Evolutionary conservation across 2,888 invertebrate species (phyloP), one percentile per base, ranked within the genome.

Genomic region (Conchocele bisecta): DNA sequence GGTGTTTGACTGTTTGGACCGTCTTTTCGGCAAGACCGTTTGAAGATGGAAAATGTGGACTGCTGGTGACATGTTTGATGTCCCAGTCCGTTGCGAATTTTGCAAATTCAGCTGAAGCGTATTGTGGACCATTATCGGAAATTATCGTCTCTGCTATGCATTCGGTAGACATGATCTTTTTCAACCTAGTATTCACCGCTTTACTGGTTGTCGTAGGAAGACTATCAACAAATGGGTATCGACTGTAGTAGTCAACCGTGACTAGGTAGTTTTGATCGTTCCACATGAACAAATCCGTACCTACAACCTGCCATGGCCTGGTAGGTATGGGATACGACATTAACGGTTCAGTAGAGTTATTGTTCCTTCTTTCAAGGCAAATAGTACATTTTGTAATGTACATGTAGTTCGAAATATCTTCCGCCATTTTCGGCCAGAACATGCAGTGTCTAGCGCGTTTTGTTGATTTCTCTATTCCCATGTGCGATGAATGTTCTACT

Each of bases 351-450:
- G 73, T 74, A 3, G 35, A 20, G 22, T 79, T 73, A 13, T 68
- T 58, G 24, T 66, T 51, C 42, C 73, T 63, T 29, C 56, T 44
- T 17, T 56, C 42, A 9, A 70, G 22, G 51, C 76, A 76, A 20
- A 59, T 31, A 4, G 53, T 24, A 48, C 75, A 80, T 17, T 58
- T 44, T n/a, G n/a, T n/a, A n/a, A n/a, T n/a, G 0, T 58, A 51
- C 11, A 81, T 64, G 11, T 70, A 46, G 4, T 77, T 48, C 3
- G 51, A 50, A n/a, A 82, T 75, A n/a, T 75, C 67, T 6, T 29
- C 15, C 20, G 58, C 44, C 31, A 81, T 71, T 0, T 54, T 39
- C 6, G 81, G 80, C 79, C 80, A 81, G 65, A 72, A 81, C 39
- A 82, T 46, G 28, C 71, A 53, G 28, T 71, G 48, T 28, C 69